phyloP scores from a whole-genome alignment of 2,888 invertebrate species.

The Apodemia zela region DNA sequence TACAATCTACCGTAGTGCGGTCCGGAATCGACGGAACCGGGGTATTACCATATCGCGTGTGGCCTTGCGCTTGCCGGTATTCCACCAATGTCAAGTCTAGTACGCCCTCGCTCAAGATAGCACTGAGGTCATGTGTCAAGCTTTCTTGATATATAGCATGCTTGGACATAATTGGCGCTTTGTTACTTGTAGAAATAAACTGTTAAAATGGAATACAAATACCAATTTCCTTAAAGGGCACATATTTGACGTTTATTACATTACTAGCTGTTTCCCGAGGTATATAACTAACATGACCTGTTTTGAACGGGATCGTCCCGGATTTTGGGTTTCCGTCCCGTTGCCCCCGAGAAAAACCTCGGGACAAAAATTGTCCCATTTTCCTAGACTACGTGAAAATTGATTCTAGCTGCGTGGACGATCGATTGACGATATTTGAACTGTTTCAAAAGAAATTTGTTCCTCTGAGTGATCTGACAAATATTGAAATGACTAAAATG shows the following conservation, averaged over 20 bases:
- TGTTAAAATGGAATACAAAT: not conserved
- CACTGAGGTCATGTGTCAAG: slow-evolving; percentile 12
- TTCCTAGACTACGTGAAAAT: too few species aligned
- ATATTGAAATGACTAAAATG: too few species aligned
- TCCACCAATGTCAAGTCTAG: slow-evolving; percentile 24
- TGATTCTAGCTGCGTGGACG: too few species aligned
- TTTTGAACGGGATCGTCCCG: too few species aligned
- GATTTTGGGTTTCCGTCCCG: too few species aligned
- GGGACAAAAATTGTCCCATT: too few species aligned
- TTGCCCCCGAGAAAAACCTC: too few species aligned
- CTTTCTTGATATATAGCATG: slow-evolving; percentile 10
- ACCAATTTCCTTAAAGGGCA: not conserved
- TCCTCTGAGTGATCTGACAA: too few species aligned
- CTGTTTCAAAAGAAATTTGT: too few species aligned
- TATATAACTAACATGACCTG: too few species aligned
- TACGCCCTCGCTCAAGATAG: slow-evolving; percentile 21
- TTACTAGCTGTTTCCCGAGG: too few species aligned
- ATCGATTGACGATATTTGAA: too few species aligned
- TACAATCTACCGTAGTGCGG: not conserved
- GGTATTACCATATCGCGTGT: slow-evolving; percentile 26
- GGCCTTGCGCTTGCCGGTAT: slow-evolving; percentile 17
- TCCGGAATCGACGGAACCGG: not conserved
- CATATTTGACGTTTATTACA: not conserved
- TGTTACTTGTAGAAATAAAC: not conserved
- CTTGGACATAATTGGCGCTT: slow-evolving; percentile 2